A percentile compares a stretch with the other conserved stretches of the same genome.
Conservation (phyloP, 2,888 invertebrate species). For the Ormyrus nitidulus region DNA sequence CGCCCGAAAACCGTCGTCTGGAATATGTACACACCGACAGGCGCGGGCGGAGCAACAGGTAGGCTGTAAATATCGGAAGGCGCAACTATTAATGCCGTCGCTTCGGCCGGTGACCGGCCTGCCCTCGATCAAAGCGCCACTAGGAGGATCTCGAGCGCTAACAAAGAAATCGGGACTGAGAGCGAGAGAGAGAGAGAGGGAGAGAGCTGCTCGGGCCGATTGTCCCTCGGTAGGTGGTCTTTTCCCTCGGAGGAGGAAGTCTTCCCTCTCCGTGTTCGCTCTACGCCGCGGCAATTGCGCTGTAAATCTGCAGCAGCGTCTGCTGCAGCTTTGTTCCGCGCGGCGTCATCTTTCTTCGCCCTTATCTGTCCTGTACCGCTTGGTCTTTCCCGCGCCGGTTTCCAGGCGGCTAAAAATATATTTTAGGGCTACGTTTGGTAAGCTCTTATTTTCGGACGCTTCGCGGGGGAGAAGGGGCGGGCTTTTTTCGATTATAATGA, state of each 20-base stretch:
- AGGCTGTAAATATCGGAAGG: constrained; percentile 38
- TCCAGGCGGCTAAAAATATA: constrained; percentile 3
- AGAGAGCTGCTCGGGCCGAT: neutral
- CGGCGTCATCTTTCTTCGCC: neutral
- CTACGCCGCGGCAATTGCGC: constrained; percentile 28
- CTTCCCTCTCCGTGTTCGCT: constrained; percentile 9
- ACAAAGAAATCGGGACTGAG: constrained; percentile 43
- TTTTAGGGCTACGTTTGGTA: neutral
- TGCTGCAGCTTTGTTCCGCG: neutral
- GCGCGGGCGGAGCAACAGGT: constrained; percentile 43
- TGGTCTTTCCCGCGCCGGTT: neutral
- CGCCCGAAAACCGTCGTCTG: neutral
- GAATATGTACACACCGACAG: neutral
- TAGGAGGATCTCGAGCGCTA: constrained; percentile 6
- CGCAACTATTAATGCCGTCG: constrained; percentile 41
- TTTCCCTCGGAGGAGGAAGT: constrained; percentile 4
- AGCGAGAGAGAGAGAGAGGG: no score
- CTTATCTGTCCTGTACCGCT: neutral
- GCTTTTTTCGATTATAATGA: no score
- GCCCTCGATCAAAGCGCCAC: constrained; percentile 5
- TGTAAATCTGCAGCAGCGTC: constrained; percentile 40
- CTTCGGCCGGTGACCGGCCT: neutral
- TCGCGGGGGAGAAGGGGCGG: no score
- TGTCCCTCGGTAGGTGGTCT: constrained; percentile 48
- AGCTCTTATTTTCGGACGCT: no score